A percentile compares a stretch with the other conserved stretches of the same genome.
Conservation (phyloP, 2,113 vertebrate genomes). For the Oncorhynchus keta region DNA sequence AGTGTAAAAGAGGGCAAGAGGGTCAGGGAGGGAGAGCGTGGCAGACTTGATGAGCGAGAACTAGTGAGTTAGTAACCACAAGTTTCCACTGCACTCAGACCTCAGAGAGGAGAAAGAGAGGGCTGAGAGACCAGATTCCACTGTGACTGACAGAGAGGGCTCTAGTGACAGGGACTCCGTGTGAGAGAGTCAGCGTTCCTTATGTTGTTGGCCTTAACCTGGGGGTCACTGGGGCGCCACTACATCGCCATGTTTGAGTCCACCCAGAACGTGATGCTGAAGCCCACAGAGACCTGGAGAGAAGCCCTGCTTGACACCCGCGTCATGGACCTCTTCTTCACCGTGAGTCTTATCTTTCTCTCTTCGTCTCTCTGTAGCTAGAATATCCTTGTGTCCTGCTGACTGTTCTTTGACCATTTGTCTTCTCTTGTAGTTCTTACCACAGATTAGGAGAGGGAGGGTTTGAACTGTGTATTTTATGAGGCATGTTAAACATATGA, state of each 20-base stretch:
- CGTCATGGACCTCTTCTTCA: slow-evolving; percentile 99
- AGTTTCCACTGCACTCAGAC: slow-evolving; percentile 70
- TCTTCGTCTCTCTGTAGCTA: neutral
- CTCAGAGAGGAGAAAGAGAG: neutral
- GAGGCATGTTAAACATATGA: neutral
- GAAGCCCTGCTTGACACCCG: slow-evolving; percentile 96
- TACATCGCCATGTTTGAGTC: slow-evolving; percentile 99
- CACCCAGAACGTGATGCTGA: slow-evolving; percentile 96
- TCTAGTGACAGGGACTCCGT: neutral
- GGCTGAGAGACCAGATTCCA: neutral
- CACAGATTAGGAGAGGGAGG: neutral
- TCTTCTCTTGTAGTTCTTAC: neutral
- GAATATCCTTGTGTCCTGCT: too few species aligned
- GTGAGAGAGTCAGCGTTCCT: neutral
- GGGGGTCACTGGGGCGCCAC: slow-evolving; percentile 96
- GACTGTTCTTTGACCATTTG: neutral
- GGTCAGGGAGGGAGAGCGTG: slow-evolving; percentile 64
- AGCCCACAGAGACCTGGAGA: slow-evolving; percentile 97
- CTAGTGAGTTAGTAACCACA: slow-evolving; percentile 67
- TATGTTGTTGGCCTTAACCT: slow-evolving; percentile 95
- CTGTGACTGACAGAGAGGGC: too few species aligned
- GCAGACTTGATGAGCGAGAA: slow-evolving; percentile 58
- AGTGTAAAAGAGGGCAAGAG: slow-evolving; percentile 29
- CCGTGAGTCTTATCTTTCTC: slow-evolving; percentile 79
- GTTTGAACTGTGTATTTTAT: slow-evolving; percentile 7